Evolutionary conservation across 2,888 invertebrate species (phyloP).

Genomic region (Embidobia sp.): DNA sequence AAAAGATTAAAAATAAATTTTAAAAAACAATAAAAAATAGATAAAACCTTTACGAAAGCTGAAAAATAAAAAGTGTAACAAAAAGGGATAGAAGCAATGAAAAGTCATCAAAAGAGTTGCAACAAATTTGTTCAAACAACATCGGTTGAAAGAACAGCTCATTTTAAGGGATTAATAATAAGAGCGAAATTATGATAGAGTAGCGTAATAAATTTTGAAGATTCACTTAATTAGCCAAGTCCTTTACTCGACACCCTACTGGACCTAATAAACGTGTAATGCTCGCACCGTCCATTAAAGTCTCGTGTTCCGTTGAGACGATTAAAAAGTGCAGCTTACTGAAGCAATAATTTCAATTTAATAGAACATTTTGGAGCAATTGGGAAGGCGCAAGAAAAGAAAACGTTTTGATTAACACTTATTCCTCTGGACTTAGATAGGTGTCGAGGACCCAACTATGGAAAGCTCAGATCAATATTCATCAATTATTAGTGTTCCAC

Average conservation of each 20-base stretch:
- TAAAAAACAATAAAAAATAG: no score
- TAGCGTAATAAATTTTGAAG: constrained; percentile 29
- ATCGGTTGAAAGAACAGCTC: no score
- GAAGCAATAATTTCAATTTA: constrained; percentile 20
- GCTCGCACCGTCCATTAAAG: constrained; percentile 20
- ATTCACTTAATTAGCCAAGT: constrained; percentile 30
- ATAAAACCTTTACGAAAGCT: no score
- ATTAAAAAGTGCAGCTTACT: constrained; percentile 38
- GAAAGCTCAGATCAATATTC: constrained; percentile 39
- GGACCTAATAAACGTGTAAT: constrained; percentile 32
- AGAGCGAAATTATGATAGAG: no score
- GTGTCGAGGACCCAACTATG: constrained; percentile 14
- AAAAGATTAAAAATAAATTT: no score
- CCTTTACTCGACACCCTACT: constrained; percentile 18
- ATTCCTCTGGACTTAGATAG: neutral
- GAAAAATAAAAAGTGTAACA: no score
- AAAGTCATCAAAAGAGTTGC: no score
- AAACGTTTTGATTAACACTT: constrained; percentile 28
- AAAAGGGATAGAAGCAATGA: no score
- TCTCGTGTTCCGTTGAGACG: constrained; percentile 7
- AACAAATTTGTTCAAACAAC: no score
- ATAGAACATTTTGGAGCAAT: constrained; percentile 1
- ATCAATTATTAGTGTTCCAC: constrained; percentile 42
- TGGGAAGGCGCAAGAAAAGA: constrained; percentile 16
- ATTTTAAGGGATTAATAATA: no score